These are phyloP conservation scores for Himalopsyche kuldschensis DNA, from an alignment of 2,888 invertebrate species.

Conservation along the genomic window DNA sequence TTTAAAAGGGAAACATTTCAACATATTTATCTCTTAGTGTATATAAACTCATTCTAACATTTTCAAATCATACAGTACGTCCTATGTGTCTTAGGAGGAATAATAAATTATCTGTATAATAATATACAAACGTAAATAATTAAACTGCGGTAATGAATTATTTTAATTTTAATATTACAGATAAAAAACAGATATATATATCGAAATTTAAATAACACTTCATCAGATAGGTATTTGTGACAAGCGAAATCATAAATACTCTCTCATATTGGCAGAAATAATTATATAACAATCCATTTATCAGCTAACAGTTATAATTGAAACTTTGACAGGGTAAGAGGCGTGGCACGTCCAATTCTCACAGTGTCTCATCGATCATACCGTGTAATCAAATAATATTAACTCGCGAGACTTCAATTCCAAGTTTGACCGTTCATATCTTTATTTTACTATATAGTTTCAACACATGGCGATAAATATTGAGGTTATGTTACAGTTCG, in stretches of 20 bases:
- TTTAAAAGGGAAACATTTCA: constrained; percentile 15
- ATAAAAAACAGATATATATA: background rate
- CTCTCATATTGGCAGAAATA: background rate
- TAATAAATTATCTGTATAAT: background rate
- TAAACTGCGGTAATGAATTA: background rate
- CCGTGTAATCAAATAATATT: background rate
- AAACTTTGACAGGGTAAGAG: background rate
- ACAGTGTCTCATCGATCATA: background rate
- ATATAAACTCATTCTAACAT: constrained; percentile 30
- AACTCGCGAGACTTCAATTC: too few species aligned
- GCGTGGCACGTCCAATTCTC: background rate
- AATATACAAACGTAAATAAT: constrained; percentile 5
- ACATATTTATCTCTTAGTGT: constrained; percentile 18
- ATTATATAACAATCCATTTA: background rate
- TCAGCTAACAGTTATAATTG: background rate
- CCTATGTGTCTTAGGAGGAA: constrained; percentile 6
- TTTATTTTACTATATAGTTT: background rate
- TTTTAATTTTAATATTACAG: background rate
- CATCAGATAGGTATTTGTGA: background rate
- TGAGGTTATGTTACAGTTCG: background rate
- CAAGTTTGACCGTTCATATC: too few species aligned
- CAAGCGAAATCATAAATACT: background rate
- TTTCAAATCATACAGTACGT: constrained; percentile 15
- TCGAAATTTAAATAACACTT: background rate
- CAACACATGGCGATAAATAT: background rate